Base-by-base conservation (phyloP, 2,113 vertebrate genomes). In the Leucopsar rothschildi region DNA sequence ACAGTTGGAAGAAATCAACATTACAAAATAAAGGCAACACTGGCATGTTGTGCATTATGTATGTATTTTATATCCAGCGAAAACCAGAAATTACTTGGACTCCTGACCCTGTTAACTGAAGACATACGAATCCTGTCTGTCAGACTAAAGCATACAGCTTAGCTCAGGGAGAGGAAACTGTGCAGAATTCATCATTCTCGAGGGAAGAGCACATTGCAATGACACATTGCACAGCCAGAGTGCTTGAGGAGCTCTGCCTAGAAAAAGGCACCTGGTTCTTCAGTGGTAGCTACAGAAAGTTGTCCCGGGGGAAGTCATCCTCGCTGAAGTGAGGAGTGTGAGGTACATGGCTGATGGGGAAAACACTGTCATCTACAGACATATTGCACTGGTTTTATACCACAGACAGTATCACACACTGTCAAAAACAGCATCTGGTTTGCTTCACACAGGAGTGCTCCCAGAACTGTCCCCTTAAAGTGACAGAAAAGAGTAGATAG, bases 341-440 rank as follows among this genome's bases (percentile, higher is more conserved):
- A 64, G 27, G 61, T 64, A 79, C 29, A 18, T n/a, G 70, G 69
- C 65, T 81, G 42, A 91, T 53, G 28, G 75, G 53, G 59, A 55
- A 80, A 95, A 80, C 28, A 11, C 33, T 88, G 71, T 90, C 79
- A 45, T 70, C 50, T 42, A 4, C 2, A 77, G 53, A 66, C 53
- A 64, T 35, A 84, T 6, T 40, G 44, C 52, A 49, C 45, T 73
- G 61, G 11, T 27, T 93, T 93, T 53, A 22, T 57, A 76, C 12
- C 50, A 69, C 85, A 79, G 70, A 80, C 28, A 69, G 12, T 31
- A 80, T 80, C 82, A 70, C 47, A 85, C 33, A 9, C 78, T 88
- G 75, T 86, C 92, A 94, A 88, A 94, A 76, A 6, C 35, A 60
- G 68, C 83, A 78, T 88, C 88, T 97, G 94, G 33, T 77, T 83